Conservation (phyloP, 2,797 vertebrate genomes). For the Propithecus deckenii region DNA sequence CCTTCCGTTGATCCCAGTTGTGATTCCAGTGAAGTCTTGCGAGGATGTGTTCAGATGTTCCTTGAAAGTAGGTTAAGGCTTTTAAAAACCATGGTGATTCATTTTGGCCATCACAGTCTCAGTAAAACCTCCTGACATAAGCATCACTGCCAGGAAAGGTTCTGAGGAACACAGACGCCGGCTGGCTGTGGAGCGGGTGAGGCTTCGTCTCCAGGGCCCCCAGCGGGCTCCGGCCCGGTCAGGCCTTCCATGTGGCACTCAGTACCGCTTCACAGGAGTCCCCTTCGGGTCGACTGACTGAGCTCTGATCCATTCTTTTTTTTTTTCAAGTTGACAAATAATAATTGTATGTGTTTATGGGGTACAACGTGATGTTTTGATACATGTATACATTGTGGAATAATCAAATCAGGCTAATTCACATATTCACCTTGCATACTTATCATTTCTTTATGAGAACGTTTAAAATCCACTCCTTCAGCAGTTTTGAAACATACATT, state of each 20-base stretch:
- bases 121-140: not conserved
- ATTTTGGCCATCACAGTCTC: not conserved
- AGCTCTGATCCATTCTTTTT: not conserved
- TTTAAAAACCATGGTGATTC: not conserved
- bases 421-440: not conserved
- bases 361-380: not conserved
- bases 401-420: not conserved
- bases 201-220: not conserved
- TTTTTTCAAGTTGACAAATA: not conserved
- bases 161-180: not conserved
- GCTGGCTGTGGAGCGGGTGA: accelerated
- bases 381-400: not conserved
- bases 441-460: not conserved
- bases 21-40: not conserved
- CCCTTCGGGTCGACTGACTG: not conserved
- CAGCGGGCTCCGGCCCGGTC: accelerated
- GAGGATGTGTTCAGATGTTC: not conserved
- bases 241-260: accelerated
- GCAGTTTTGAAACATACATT: not conserved
- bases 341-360: not conserved
- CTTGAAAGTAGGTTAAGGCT: not conserved
- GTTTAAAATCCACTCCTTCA: not conserved
- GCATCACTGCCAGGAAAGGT: not conserved
- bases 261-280: not conserved
- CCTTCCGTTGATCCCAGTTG: not conserved